Percentiles rank a stretch among this genome's conserved stretches.
Conservation (phyloP, 23 tunicate species). For the Ciona savignyi region DNA sequence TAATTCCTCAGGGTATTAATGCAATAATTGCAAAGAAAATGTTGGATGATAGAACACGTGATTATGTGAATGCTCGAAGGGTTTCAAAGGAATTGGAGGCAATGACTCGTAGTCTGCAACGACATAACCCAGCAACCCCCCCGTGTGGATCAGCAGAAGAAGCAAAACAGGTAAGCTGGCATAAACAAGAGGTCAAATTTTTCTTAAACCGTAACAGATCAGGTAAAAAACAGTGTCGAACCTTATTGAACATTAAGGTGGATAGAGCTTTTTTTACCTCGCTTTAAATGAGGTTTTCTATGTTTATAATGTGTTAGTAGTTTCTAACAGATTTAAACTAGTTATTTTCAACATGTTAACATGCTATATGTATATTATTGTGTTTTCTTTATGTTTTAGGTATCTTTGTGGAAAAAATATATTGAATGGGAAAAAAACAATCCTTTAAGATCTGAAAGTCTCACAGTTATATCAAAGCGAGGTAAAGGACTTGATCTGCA, state of each 20-base stretch:
- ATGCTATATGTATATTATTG: background rate
- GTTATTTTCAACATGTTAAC: background rate
- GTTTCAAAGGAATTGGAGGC: constrained; percentile 86
- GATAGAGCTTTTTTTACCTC: too few species aligned
- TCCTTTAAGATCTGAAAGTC: constrained; percentile 73
- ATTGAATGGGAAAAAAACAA: constrained; percentile 93
- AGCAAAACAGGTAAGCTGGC: constrained; percentile 42
- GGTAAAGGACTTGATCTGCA: constrained; percentile 48
- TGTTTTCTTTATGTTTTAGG: constrained; percentile 20
- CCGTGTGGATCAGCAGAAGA: constrained; percentile 74
- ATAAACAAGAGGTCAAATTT: too few species aligned
- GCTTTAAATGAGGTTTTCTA: background rate
- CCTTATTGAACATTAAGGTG: too few species aligned
- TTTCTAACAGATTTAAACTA: background rate
- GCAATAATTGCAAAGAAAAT: constrained; percentile 90
- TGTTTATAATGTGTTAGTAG: background rate
- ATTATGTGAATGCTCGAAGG: constrained; percentile 70
- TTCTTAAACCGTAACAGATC: too few species aligned
- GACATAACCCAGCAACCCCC: constrained; percentile 83
- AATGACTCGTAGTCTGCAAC: constrained; percentile 73
- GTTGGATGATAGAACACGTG: constrained; percentile 76
- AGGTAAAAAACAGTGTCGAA: too few species aligned
- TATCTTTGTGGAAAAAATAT: constrained; percentile 80
- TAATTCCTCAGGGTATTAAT: constrained; percentile 62
- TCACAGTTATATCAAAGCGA: constrained; percentile 57